phyloP scores from a whole-genome alignment of 92 coral and sea anemone species.

The Paragorgia papillata region DNA sequence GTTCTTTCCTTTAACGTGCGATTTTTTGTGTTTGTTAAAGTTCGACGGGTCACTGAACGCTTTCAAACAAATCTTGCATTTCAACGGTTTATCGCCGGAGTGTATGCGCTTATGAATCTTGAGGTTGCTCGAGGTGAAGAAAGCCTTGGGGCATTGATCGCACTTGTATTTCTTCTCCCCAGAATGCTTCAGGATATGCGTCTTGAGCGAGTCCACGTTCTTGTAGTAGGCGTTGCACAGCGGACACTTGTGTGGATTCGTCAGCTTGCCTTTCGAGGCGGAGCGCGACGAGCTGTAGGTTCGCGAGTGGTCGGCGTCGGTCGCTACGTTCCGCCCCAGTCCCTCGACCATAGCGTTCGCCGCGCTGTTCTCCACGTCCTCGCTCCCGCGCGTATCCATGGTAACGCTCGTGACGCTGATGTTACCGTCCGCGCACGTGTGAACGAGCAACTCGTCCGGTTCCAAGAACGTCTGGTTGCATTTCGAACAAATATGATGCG shows the following conservation, averaged over 20 bases:
- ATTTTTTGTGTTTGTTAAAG: conserved; percentile 98
- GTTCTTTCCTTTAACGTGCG: conserved; percentile 83
- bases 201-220: conserved; percentile 90
- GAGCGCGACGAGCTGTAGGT: conserved; percentile 23
- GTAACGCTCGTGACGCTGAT: conserved; percentile 31
- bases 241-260: conserved; percentile 72
- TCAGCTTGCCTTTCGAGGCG: conserved; percentile 26
- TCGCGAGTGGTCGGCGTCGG: conserved; percentile 27
- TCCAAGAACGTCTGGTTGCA: conserved; percentile 84
- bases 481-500: conserved; percentile 92
- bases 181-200: conserved; percentile 91
- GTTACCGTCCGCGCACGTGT: conserved; percentile 76
- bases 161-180: conserved; percentile 96
- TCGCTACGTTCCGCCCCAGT: conserved; percentile 2
- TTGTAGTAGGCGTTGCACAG: conserved; percentile 87
- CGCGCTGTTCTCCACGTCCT: conserved; percentile 41
- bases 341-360: conserved; percentile 42
- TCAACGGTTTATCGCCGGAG: conserved; percentile 96
- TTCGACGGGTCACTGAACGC: conserved; percentile 98
- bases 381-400: conserved; percentile 39
- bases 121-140: conserved; percentile 95
- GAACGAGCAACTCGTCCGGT: conserved; percentile 87
- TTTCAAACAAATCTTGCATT: conserved; percentile 94
- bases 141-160: conserved; percentile 88
- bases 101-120: conserved; percentile 97